A percentile compares a stretch with the other conserved stretches of the same genome.
Conservation (phyloP, 2,113 vertebrate species). For the Eubucco bourcierii region DNA sequence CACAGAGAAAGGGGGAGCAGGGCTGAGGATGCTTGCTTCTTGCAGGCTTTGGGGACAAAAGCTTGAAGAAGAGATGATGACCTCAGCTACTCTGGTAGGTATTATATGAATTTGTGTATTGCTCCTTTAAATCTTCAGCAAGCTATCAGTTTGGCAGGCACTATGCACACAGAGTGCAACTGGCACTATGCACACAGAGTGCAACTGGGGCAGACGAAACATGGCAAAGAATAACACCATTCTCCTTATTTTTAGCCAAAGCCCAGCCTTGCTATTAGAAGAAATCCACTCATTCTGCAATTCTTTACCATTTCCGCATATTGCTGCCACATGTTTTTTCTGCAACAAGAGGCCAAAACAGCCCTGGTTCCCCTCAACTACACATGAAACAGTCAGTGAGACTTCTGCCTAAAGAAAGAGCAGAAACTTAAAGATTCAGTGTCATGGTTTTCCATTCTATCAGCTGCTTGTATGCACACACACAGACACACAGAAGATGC, state of each 20-base stretch:
- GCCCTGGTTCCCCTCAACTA: neutral
- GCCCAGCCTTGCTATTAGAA: neutral
- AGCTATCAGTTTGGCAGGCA: constrained; percentile 21
- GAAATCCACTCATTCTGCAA: constrained; percentile 11
- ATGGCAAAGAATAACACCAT: neutral
- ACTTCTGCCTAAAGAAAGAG: neutral
- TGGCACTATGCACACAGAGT: constrained; percentile 14
- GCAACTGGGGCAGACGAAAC: constrained; percentile 44
- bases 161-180: neutral
- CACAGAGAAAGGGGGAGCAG: neutral
- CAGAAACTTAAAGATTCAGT: neutral
- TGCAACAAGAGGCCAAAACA: neutral
- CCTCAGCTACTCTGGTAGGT: neutral
- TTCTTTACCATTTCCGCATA: neutral
- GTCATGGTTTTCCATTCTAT: neutral
- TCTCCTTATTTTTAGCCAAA: constrained; percentile 53
- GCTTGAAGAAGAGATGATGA: neutral
- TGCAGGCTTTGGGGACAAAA: neutral
- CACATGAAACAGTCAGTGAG: neutral
- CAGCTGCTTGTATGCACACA: neutral
- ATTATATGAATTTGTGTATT: neutral
- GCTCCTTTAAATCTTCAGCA: constrained; percentile 49
- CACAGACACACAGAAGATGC: neutral
- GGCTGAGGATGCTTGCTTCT: neutral
- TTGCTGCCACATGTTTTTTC: neutral